Evolutionary conservation across 2,888 invertebrate genomes (phyloP), one percentile per base, ranked within the genome.

Genomic region (Drosophila kuntzei): DNA sequence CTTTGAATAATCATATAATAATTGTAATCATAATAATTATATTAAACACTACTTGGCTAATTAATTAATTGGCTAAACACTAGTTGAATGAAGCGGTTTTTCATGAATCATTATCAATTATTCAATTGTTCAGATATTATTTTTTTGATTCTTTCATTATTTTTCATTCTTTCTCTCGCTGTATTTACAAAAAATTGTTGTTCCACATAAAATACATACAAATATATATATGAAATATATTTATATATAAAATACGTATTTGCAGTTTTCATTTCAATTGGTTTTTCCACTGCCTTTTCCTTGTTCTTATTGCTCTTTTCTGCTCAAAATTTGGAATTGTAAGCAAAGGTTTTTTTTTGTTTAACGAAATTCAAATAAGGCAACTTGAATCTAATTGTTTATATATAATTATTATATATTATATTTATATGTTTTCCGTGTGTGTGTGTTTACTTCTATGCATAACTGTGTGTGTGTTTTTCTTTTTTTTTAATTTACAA

Each of bases 351-450:
- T 51, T 7, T 47, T 32, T 60, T 43, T 32, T 63, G 43, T 80
- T 73, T 81, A 82, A 86, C 89, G 72, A 88, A 89, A 86, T 88
- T 84, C 84, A 87, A 89, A 88, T 86, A 86, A 89, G 86, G 89
- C 86, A 86, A 86, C 85, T 86, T 89, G 85, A 89, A 89, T 86
- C 89, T 86, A 81, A 88, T 73, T 89, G 62, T 77, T 63, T 60
- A 63, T 68, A 44, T 68, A 41, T 66, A 9, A 18, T 43, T 39
- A 18, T 16, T 61, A 58, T 58, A 34, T 64, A 60, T 12, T 46
- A 32, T 67, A 44, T 61, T 29, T 46, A 25, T 64, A 44, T 64
- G n/a, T 34, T 34, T 34, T 34, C 8, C 54, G 47, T 59, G 27
- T 62, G 47, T 67, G 46, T 61, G 18, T 71, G 49, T 72, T 37